Evolutionary conservation across 2,888 invertebrate genomes (phyloP), one percentile per base, ranked within the genome.

Genomic region (Endomychus coccineus): DNA sequence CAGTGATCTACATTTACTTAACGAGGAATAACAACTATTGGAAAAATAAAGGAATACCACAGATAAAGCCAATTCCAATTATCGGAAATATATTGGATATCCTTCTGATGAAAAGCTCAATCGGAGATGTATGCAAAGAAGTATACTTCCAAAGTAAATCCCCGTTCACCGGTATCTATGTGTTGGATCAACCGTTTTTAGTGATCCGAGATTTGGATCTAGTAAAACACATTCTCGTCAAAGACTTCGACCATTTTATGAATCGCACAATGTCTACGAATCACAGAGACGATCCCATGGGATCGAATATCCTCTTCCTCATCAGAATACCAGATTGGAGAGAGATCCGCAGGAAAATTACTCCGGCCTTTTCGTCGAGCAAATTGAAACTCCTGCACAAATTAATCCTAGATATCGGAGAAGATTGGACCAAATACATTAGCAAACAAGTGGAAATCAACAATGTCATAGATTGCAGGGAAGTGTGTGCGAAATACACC

Each of bases 301-400:
- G 62, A 1, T 60, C 63, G 49, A 58, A 58, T 21, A 60, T 65
- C 48, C 45, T 68, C 10, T 54, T 70, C 35, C 59, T 64, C 2
- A 42, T 69, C 22, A 64, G 61, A 34, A 70, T 67, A 31, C 64
- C 67, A 0, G 61, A 63, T 2, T 75, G 74, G 75, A 69, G 66
- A 44, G 60, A 60, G 23, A 49, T 73, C 10, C 57, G 74, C 13
- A 52, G 61, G 1, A 70, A 70, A 40, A 56, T 73, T 13, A 66
- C 70, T 0, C 73, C 73, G 0, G 67, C 68, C 0, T 67, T 74
- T 48, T 68, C 71, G 2, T 62, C 67, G 1, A 70, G 69, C 14
- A 73, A 73, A 51, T 55, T 74, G 43, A 71, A 66, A 48, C 55
- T 55, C 23, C 70, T 73, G 70, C 62, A 68, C 12, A 56, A 59